A percentile compares a stretch with the other conserved stretches of the same genome.
Conservation (phyloP, 2,797 vertebrate genomes). For the Hylomyscus alleni region DNA sequence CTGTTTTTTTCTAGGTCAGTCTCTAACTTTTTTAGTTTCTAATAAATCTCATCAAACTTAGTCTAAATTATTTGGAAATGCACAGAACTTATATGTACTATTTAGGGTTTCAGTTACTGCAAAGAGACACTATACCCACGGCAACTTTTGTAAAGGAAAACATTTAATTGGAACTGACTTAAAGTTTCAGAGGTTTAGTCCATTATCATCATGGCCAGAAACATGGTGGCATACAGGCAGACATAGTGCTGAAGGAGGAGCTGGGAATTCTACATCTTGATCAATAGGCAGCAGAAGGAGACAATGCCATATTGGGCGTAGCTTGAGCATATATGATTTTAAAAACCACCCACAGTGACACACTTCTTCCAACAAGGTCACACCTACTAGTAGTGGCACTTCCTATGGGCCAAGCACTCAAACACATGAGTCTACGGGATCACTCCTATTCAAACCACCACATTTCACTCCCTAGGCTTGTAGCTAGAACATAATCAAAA, state of each 20-base stretch:
- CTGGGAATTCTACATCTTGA: neutral
- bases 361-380: neutral
- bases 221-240: neutral
- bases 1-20: neutral
- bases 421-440: neutral
- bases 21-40: neutral
- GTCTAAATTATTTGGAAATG: constrained; percentile 27
- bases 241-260: neutral
- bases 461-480: neutral
- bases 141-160: neutral
- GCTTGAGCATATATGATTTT: neutral
- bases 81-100: neutral
- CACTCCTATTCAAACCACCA: neutral
- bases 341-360: neutral
- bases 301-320: neutral
- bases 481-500: neutral
- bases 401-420: neutral
- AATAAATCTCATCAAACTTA: neutral
- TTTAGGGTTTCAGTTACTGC: neutral
- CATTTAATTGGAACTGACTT: neutral
- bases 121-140: neutral
- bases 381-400: neutral
- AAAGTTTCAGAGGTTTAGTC: neutral
- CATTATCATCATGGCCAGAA: neutral
- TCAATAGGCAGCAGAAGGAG: neutral